Evolutionary conservation across 2,113 vertebrate genomes (phyloP).

Genomic region (Triplophysa siluroides): DNA sequence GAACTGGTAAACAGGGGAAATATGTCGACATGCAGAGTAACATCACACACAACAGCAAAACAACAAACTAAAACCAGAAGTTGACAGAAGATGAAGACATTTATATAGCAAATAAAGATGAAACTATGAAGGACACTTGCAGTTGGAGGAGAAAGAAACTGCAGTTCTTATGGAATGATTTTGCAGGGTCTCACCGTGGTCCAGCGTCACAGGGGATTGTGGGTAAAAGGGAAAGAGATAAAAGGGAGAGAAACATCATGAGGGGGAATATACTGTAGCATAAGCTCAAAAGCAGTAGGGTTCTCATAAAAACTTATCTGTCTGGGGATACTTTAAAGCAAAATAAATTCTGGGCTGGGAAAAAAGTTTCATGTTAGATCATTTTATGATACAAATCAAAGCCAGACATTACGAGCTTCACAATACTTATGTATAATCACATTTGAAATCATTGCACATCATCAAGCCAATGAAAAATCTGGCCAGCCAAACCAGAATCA

Average conservation of each 20-base stretch:
- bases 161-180: background rate
- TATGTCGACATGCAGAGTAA: slow-evolving; percentile 49
- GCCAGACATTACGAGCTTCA: background rate
- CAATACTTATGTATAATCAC: background rate
- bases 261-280: slow-evolving; percentile 33
- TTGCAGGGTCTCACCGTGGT: slow-evolving; percentile 69
- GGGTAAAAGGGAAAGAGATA: slow-evolving; percentile 62
- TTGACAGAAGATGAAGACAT: slow-evolving; percentile 1
- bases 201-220: slow-evolving; percentile 65
- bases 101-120: slow-evolving; percentile 20
- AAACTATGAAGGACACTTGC: slow-evolving; percentile 13
- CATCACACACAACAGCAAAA: slow-evolving; percentile 36
- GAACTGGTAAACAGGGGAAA: slow-evolving; percentile 44
- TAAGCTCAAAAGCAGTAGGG: slow-evolving; percentile 6
- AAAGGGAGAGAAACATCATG: slow-evolving; percentile 59
- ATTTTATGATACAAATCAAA: background rate
- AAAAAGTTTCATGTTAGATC: slow-evolving; percentile 10
- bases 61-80: slow-evolving; percentile 25
- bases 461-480: too few species aligned
- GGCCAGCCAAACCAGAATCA: too few species aligned
- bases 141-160: background rate
- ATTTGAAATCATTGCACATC: too few species aligned
- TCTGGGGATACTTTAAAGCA: background rate
- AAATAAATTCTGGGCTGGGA: background rate
- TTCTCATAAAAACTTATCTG: background rate